Evolutionary conservation across 2,888 invertebrate species (phyloP), one percentile per base, ranked within the genome.

Genomic region (Euspilapteryx auroguttella): DNA sequence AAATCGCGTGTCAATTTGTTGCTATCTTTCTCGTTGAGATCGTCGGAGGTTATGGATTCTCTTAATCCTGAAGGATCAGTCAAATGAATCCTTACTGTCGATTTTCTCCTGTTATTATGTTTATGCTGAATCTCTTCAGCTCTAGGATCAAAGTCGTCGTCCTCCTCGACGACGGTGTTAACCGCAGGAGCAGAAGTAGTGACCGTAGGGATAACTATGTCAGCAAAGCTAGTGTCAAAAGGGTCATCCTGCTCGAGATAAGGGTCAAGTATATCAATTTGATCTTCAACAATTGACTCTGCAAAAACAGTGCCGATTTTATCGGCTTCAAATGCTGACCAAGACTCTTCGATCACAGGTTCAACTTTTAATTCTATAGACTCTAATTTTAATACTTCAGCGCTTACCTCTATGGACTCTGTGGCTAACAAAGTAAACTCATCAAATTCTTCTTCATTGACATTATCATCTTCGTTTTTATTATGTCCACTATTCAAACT

Each of bases 201-300:
- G n/a, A n/a, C n/a, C n/a, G 42, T 28, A 38, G 85, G 88, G 28
- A 88, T 65, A 25, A 90, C 80, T 42, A 86, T 85, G 31, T 87
- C 87, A 0, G 87, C 90, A 55, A 89, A 89, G 27, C 87, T 83
- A 12, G 92, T 92, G 47, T 92, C 91, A 45, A 92, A 92, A 0
- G 92, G 92, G 79, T 92, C 91, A 43, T 81, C 82, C 44, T 81
- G 79, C 36, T 79, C 81, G 37, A 68, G 47, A 46, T 80, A 79
- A 28, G 62, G 66, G 41, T 69, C 69, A 35, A 58, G 30, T 3
- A 64, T 49, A 43, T 75, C 71, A 35, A 68, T 55, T 38, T 69
- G 64, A 47, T 78, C 73, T 47, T 76, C 75, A 14, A 59, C 56
- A 29, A 75, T 66, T 29, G 62, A 49, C 38, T 69, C 73, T 14